Percentiles rank a stretch among this genome's conserved stretches.
Evolutionary conservation across 1,140 invertebrate species (phyloP).

Genomic region (Nylanderia fulva): DNA sequence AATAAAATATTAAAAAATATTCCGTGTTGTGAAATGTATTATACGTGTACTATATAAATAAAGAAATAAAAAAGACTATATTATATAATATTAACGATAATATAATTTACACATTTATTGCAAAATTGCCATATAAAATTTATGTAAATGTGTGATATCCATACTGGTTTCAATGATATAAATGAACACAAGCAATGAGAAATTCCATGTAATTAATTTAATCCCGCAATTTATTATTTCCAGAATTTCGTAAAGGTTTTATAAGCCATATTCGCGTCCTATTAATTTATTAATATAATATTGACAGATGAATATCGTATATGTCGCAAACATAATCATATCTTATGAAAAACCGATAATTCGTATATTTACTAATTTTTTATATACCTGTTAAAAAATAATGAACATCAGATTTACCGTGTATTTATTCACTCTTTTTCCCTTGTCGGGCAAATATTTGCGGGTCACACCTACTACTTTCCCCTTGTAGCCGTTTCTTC

Average conservation of each 20-base stretch:
- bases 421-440: slow-evolving; percentile 42
- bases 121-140: not conserved
- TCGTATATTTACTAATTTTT: not conserved
- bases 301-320: not conserved
- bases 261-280: not conserved
- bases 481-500: slow-evolving; percentile 29
- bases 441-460: slow-evolving; percentile 67
- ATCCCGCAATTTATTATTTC: slow-evolving; percentile 8
- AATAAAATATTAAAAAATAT: not conserved
- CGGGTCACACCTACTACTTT: slow-evolving; percentile 17
- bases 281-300: not conserved
- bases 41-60: too few species aligned
- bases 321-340: not conserved
- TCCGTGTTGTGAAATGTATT: not conserved
- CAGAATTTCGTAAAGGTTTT: not conserved
- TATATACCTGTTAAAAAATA: slow-evolving; percentile 11
- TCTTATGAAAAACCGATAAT: not conserved
- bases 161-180: slow-evolving; percentile 13
- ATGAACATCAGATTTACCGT: slow-evolving; percentile 18
- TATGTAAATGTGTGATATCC: not conserved
- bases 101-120: not conserved
- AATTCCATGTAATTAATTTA: slow-evolving; percentile 15
- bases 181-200: not conserved
- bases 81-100: not conserved
- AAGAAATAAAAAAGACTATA: not conserved